phyloP scores from a whole-genome alignment of 1,140 invertebrate species.

The Zaprionus ornatus region DNA sequence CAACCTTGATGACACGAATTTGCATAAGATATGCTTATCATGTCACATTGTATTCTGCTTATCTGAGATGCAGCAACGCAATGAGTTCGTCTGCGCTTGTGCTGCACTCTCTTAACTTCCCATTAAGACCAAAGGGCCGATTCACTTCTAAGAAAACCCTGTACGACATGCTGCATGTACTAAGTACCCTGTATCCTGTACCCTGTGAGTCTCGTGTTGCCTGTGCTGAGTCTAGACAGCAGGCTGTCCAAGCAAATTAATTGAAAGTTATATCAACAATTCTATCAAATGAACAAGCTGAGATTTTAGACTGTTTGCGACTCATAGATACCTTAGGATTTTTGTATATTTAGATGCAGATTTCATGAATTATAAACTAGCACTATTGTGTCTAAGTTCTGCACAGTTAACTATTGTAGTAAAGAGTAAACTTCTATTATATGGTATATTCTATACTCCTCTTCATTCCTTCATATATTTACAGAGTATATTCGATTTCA shows the following conservation, averaged over 20 bases:
- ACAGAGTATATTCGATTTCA: not conserved
- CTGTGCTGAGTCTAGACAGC: not conserved
- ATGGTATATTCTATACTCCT: not conserved
- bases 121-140: not conserved
- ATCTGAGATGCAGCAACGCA: slow-evolving; percentile 24
- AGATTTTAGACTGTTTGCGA: not conserved
- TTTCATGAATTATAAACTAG: not conserved
- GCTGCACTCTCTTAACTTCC: not conserved
- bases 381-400: too few species aligned
- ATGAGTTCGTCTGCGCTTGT: not conserved
- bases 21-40: slow-evolving; percentile 66
- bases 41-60: slow-evolving; percentile 46
- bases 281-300: not conserved
- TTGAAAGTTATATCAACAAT: not conserved
- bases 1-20: slow-evolving; percentile 64
- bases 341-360: not conserved
- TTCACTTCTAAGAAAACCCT: not conserved
- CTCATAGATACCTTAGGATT: not conserved
- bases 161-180: not conserved
- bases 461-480: not conserved
- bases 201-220: not conserved
- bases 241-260: not conserved
- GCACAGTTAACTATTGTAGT: too few species aligned
- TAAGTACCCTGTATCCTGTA: not conserved
- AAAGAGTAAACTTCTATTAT: not conserved